phyloP scores from a whole-genome alignment of 2,797 vertebrate species.

The Tokudaia tokunoshimensis region DNA sequence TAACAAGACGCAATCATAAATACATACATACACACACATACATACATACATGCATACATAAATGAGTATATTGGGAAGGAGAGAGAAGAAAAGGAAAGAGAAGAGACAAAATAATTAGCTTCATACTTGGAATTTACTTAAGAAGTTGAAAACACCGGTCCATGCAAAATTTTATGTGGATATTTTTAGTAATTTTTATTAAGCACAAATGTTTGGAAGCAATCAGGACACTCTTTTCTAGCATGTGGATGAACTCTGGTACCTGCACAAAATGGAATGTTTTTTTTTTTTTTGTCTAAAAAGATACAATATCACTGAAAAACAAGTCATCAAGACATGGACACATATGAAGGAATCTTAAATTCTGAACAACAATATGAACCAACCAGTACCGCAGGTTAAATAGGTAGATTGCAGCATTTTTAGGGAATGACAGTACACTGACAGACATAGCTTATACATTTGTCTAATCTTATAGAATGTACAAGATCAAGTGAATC shows the following conservation, averaged over 20 bases:
- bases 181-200: neutral
- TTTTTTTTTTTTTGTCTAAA: neutral
- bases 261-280: neutral
- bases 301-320: neutral
- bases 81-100: neutral
- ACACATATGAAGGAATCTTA: neutral
- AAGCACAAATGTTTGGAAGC: neutral
- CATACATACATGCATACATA: no score
- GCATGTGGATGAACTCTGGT: neutral
- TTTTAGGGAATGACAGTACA: neutral
- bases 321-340: neutral
- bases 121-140: neutral
- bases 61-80: neutral
- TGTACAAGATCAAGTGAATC: neutral
- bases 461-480: neutral
- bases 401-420: neutral
- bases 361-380: no score
- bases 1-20: neutral
- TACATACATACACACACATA: no score
- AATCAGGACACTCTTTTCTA: neutral
- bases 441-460: neutral
- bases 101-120: neutral
- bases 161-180: neutral
- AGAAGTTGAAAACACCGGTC: neutral
- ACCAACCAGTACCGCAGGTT: no score